Evolutionary conservation across 2,888 invertebrate species (phyloP), one percentile per base, ranked within the genome.

Genomic region (Trimorus sp.): DNA sequence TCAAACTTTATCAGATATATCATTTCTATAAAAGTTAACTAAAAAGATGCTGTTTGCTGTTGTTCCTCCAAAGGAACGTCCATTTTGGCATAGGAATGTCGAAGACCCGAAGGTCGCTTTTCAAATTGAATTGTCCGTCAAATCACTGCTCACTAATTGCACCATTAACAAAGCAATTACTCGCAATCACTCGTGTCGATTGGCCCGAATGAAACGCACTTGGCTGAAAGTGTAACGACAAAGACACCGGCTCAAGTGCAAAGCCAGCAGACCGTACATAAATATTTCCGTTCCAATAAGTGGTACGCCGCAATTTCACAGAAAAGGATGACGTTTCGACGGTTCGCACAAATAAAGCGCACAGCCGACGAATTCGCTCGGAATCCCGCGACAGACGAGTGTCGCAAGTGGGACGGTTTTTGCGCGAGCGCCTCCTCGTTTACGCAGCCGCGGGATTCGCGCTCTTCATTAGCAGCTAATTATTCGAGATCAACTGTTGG

Each of bases 241-340:
- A 69, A 69, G 58, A 58, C 49, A 56, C 48, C 12, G 48, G 59
- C 60, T 70, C 70, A 70, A 70, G 70, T 70, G 60, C 26, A 60
- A 70, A 70, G 14, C 36, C 70, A 70, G 59, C 53, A 53, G 70
- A 70, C 60, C 70, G 70, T 70, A 53, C 56, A 60, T 42, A 70
- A 70, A 60, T 70, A 70, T 70, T 70, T 70, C 70, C 70, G 70
- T 70, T 70, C 70, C 51, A 70, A 60, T 70, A 70, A 70, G 59
- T 70, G 40, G 48, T 40, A 38, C n/a, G 45, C 14, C 48, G 45
- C 5, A 48, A 58, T 69, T 69, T 58, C 58, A 69, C 69, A 15
- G 36, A 38, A 69, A 58, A 69, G 58, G 45, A 16, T 16, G 45
- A 16, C 53, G 15, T 45, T 14, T 11, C 16, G 26, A 66, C n/a